Evolutionary conservation across 37 sponge, comb jelly and placozoan genomes (phyloP).

Genomic region (Aplysina aerophoba): DNA sequence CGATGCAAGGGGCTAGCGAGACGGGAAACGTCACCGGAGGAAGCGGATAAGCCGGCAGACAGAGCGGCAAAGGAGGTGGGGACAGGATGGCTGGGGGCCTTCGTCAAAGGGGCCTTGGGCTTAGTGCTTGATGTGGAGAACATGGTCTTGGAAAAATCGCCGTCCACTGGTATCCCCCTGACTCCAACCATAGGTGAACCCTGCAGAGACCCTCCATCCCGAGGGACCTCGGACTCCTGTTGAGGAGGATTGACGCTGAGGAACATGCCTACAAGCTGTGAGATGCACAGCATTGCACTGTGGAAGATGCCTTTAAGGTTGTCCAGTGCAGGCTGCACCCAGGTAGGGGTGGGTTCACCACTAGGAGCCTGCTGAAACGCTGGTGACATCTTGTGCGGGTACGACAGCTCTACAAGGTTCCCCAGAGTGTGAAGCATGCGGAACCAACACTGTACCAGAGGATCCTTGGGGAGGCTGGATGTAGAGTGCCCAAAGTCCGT

Average conservation of each 20-base stretch:
- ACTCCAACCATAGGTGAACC: not conserved
- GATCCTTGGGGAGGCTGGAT: slow-evolving; percentile 39
- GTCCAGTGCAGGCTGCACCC: slow-evolving; percentile 20
- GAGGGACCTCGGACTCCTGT: not conserved
- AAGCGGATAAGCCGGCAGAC: not conserved
- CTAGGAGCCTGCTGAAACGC: slow-evolving; percentile 53
- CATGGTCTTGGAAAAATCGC: not conserved
- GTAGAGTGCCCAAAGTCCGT: slow-evolving; percentile 24
- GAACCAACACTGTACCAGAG: slow-evolving; percentile 84
- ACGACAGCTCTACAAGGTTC: slow-evolving; percentile 81
- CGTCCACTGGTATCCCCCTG: not conserved
- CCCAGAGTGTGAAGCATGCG: slow-evolving; percentile 88
- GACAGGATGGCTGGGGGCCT: not conserved
- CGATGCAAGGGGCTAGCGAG: not conserved
- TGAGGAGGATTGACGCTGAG: slow-evolving; percentile 37
- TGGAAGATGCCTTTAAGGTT: slow-evolving; percentile 53
- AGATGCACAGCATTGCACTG: slow-evolving; percentile 65
- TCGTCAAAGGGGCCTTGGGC: not conserved
- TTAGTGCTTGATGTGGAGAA: too few species aligned
- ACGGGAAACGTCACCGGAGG: not conserved
- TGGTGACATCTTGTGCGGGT: slow-evolving; percentile 54
- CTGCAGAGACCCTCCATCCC: slow-evolving; percentile 9
- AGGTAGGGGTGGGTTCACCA: not conserved
- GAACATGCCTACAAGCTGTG: slow-evolving; percentile 65
- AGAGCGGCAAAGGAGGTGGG: not conserved